Evolutionary conservation across 1,140 invertebrate species (phyloP), one percentile per base, ranked within the genome.

Genomic region (Cepaea nemoralis): DNA sequence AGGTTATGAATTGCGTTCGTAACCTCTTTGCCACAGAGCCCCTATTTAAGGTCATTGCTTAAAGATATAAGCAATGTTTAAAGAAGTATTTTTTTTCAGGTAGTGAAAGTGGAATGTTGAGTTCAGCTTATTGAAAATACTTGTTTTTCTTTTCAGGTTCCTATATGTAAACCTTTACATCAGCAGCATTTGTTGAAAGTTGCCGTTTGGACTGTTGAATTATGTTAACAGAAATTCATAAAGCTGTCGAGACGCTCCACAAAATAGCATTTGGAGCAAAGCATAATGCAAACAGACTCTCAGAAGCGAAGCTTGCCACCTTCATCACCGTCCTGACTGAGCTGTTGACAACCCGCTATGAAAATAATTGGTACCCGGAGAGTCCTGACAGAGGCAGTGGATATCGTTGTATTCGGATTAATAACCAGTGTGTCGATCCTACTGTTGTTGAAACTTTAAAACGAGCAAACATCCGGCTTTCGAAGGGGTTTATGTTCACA

Each of bases 201-300:
- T 27, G 33, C 59, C 33, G 59, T 31, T 19, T 31, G 6, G 59
- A 63, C 27, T 63, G 14, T 59, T 31, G 22, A 77, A 69, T 80
- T n/a, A 80, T 80, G 78, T 14, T 31, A 33, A 80, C 71, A 31
- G 78, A 80, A 59, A 73, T 80, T 55, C 8, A 50, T 24, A 71
- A 80, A 42, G 78, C 78, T 37, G 78, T 80, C 67, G 78, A 80
- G 40, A 73, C 33, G 2, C 73, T 80, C 78, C 78, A 80, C 78
- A 80, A 48, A 73, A 80, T 80, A 55, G 78, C 69, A 39, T 73
- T 80, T 55, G 77, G 77, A 19, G 45, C 77, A 14, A 69, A 69
- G 63, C 42, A 80, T 24, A 80, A 80, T 80, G 66, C 16, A 1
- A 35, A 1, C 19, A 80, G 59, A 31, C 16, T 50, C 0, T 33